Base-by-base conservation (phyloP, 2,113 vertebrate species). In the Acanthisitta chloris region DNA sequence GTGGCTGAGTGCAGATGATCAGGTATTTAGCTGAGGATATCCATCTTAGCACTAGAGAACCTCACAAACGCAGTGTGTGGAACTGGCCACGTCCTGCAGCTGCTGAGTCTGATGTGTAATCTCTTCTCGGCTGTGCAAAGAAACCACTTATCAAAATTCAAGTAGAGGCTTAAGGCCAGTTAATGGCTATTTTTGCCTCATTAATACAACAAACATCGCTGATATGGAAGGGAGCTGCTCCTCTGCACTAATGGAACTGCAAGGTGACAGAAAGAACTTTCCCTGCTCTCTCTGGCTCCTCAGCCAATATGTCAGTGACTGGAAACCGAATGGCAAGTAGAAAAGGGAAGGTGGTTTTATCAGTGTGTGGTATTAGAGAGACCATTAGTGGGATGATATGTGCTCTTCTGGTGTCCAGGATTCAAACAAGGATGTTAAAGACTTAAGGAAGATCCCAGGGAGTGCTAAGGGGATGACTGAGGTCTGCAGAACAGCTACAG, bases 171-270 rank as follows among this genome's bases (percentile, higher is more conserved):
- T 65, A 79, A 90, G 87, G 84, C 87, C 82, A 51, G 36, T 91
- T 96, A 96, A 91, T 94, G 86, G 94, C 87, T 97, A 89, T 96
- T 96, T 96, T 92, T 76, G 81, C 89, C 93, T 94, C 95, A 96
- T 96, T 96, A 96, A 92, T 91, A 95, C 83, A 92, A 94, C 93
- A 97, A 96, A 96, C 94, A 95, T 33, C 76, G 4, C 84, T 87
- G 84, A 61, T 94, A 81, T 25, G 78, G 58, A 92, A 96, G 93
- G 93, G 79, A 62, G 83, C 77, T 89, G 61, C 10, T 91, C 91
- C 78, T 77, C n/a, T 52, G 55, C 87, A 45, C 84, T 69, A 33
- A 82, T 29, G 86, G 65, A 64, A 76, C 65, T 10, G 61, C 69
- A 21, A 84, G 95, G 46, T 4, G 64, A 92, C 79, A 92, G 86